phyloP scores from a whole-genome alignment of 2,797 vertebrate species.

The Liasis olivaceus region DNA sequence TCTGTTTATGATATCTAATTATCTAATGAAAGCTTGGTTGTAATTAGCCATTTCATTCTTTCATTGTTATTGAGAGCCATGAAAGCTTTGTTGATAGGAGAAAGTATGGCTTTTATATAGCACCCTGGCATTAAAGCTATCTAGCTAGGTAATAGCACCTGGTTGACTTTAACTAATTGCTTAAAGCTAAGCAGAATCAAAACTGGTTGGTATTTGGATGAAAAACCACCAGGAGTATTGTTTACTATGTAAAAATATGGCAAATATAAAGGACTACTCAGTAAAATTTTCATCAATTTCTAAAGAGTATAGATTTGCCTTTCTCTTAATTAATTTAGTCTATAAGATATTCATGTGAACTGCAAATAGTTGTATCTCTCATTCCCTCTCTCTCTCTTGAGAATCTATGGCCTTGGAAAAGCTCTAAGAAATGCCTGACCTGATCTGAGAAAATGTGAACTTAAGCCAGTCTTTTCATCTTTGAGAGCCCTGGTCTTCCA shows the following conservation, averaged over 20 bases:
- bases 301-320: not conserved
- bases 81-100: not conserved
- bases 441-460: not conserved
- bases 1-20: not conserved
- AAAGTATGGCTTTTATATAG: not conserved
- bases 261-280: not conserved
- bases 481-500: not conserved
- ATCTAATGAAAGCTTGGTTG: not conserved
- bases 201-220: not conserved
- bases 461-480: not conserved
- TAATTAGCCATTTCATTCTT: not conserved
- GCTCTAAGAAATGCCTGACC: not conserved
- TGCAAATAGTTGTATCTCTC: not conserved
- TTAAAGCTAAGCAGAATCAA: not conserved
- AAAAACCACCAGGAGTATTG: not conserved
- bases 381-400: not conserved
- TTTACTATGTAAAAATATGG: not conserved
- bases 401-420: not conserved
- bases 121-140: not conserved
- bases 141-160: not conserved
- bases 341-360: not conserved
- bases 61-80: not conserved
- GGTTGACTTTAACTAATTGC: not conserved
- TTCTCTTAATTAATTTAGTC: not conserved
- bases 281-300: not conserved